Conservation (phyloP, 2,888 invertebrate species). For the Malthinus flaveolus region DNA sequence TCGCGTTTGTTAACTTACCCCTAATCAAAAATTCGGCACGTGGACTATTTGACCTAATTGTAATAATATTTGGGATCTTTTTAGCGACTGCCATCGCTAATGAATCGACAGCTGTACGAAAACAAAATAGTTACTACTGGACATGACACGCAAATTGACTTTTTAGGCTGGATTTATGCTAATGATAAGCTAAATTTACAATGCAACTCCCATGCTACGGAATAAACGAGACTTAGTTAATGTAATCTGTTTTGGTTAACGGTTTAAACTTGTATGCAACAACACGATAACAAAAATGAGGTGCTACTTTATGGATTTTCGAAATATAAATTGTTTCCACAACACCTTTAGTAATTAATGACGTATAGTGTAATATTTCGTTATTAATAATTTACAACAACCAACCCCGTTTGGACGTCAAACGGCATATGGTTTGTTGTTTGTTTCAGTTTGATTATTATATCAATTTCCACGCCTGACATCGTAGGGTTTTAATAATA, state of each 20-base stretch:
- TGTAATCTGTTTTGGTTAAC: not conserved
- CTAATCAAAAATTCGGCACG: conserved; percentile 16
- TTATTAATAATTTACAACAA: not conserved
- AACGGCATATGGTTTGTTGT: not conserved
- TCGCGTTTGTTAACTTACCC: not conserved
- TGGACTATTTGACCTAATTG: conserved; percentile 6
- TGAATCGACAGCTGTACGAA: conserved; percentile 18
- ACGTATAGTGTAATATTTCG: not conserved
- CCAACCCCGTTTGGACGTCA: not conserved
- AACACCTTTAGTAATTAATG: conserved; percentile 4
- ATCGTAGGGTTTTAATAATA: conserved; percentile 3
- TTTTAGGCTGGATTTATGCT: conserved; percentile 17
- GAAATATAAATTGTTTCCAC: not conserved
- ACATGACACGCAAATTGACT: conserved; percentile 15
- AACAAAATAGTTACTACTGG: conserved; percentile 5
- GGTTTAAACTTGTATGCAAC: not conserved
- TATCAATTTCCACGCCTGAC: conserved; percentile 9
- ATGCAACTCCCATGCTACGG: conserved; percentile 1
- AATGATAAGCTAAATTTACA: conserved; percentile 13
- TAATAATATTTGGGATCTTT: conserved; percentile 11
- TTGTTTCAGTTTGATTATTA: not conserved
- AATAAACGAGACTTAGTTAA: conserved; percentile 5
- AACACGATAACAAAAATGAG: not conserved
- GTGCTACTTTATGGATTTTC: not conserved
- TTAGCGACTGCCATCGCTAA: conserved; percentile 17